Conservation (phyloP, 2,888 invertebrate species). For the Thelaira solivaga region DNA sequence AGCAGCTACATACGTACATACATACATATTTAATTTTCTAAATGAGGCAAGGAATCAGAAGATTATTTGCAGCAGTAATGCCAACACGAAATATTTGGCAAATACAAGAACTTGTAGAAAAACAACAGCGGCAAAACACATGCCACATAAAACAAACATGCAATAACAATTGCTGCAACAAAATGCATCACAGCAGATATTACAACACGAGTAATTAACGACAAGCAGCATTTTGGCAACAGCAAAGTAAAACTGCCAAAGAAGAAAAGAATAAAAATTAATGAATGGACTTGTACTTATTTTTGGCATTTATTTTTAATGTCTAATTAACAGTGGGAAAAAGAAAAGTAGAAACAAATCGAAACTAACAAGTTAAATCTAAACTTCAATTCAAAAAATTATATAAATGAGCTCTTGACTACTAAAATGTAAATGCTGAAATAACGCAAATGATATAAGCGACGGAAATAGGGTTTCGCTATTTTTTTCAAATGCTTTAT, state of each 20-base stretch:
- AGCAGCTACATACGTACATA: no score
- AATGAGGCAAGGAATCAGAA: conserved; percentile 20
- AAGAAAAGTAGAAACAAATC: no score
- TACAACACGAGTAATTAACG: conserved; percentile 33
- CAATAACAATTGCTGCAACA: conserved; percentile 8
- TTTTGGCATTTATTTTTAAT: conserved; percentile 24
- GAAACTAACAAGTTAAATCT: not conserved
- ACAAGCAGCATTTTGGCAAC: conserved; percentile 15
- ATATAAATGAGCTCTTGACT: no score
- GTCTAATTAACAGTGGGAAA: not conserved
- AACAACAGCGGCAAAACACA: conserved; percentile 8
- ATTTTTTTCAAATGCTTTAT: no score
- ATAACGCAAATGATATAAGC: no score
- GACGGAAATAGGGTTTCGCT: no score
- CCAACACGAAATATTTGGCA: not conserved
- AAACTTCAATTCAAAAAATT: no score
- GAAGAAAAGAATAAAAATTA: not conserved
- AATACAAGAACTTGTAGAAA: not conserved
- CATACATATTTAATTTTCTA: not conserved
- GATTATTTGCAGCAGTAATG: conserved; percentile 27
- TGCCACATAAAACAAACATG: conserved; percentile 21
- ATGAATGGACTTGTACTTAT: conserved; percentile 9
- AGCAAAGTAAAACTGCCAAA: not conserved
- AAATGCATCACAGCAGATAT: not conserved
- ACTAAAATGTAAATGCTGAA: no score